Conservation (phyloP, 2,113 vertebrate species). For the Zingel zingel region DNA sequence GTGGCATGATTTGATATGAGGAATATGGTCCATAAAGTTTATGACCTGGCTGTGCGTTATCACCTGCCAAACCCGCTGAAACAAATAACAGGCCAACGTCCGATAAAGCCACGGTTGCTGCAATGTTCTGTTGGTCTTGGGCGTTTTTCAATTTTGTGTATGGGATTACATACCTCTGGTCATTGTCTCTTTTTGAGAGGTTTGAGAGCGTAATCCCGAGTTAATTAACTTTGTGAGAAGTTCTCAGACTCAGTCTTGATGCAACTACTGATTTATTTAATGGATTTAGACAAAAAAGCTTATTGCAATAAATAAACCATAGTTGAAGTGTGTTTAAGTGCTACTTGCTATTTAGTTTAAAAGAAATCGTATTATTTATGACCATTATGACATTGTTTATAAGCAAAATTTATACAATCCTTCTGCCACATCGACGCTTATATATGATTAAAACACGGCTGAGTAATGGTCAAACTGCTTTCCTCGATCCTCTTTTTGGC, state of each 20-base stretch:
- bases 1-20: slow-evolving; percentile 45
- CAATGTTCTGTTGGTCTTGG: slow-evolving; percentile 49
- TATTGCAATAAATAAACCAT: not conserved
- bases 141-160: slow-evolving; percentile 34
- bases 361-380: not conserved
- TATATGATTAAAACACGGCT: not conserved
- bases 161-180: slow-evolving; percentile 27
- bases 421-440: not conserved
- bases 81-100: slow-evolving; percentile 54
- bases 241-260: not conserved
- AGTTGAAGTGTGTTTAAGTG: not conserved
- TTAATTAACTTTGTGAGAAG: slow-evolving; percentile 5
- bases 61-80: slow-evolving; percentile 8
- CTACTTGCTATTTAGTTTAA: not conserved
- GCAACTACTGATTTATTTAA: not conserved
- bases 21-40: slow-evolving; percentile 55
- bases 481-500: slow-evolving; percentile 39
- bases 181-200: slow-evolving; percentile 41
- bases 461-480: slow-evolving; percentile 8
- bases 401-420: not conserved
- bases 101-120: slow-evolving; percentile 40
- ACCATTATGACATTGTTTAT: not conserved
- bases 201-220: slow-evolving; percentile 8
- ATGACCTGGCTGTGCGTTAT: slow-evolving; percentile 58
- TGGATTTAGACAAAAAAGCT: not conserved